These are phyloP conservation scores for Lithobius niger DNA, from an alignment of 1,140 invertebrate species.

Conservation along the genomic window DNA sequence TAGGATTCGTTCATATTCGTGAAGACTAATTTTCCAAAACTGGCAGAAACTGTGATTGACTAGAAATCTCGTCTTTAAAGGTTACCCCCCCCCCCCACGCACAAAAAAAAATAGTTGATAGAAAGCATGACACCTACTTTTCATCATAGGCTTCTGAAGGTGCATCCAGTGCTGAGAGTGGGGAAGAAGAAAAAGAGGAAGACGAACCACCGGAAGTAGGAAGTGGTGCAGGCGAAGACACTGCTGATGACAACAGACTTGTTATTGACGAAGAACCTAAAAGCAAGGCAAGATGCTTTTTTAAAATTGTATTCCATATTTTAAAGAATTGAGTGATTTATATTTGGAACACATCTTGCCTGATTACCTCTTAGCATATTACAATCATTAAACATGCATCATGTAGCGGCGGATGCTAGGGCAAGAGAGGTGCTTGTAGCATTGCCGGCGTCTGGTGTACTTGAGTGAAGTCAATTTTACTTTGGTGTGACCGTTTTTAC, in stretches of 20 bases:
- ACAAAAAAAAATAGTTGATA: no score
- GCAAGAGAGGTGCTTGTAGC: no score
- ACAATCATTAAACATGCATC: neutral
- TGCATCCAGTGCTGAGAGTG: conserved; percentile 18
- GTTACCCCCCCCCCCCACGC: no score
- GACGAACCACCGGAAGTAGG: conserved; percentile 31
- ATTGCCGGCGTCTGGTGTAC: no score
- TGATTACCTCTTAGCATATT: neutral
- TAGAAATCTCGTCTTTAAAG: no score
- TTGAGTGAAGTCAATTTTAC: no score
- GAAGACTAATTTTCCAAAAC: no score
- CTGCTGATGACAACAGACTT: conserved; percentile 18
- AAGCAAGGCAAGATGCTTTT: conserved; percentile 1
- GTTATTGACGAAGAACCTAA: conserved; percentile 18
- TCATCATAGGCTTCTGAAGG: conserved; percentile 17
- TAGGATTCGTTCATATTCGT: no score
- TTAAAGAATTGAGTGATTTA: conserved; percentile 17
- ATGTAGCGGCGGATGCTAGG: no score
- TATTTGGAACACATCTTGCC: neutral
- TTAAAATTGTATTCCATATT: conserved; percentile 18
- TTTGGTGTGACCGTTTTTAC: no score
- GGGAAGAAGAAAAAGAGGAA: conserved; percentile 30
- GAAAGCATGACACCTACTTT: conserved; percentile 14
- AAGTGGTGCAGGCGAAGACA: conserved; percentile 15
- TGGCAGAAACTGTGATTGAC: no score